Base-by-base conservation (phyloP, 2,113 vertebrate species). In the Corythornis vintsioides region DNA sequence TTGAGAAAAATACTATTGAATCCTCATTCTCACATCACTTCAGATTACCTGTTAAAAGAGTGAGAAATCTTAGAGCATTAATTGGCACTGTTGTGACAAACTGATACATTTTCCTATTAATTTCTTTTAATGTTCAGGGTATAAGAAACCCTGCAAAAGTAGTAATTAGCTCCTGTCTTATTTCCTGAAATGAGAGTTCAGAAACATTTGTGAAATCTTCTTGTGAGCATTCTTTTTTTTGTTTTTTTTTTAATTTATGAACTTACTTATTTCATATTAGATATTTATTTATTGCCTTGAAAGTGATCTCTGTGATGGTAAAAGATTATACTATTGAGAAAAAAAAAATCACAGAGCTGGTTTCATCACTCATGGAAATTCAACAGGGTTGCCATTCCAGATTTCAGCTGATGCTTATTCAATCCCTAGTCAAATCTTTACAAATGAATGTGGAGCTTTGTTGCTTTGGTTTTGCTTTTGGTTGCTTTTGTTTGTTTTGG, bases 61-160 rank as follows among this genome's bases (percentile, higher is more conserved):
- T 73, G 79, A 91, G 63, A 91, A 94, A 88, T 47, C 57, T 86
- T 8, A 78, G 81, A 90, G 86, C 1, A 0, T 86, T 94, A 92
- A 94, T 95, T 96, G 93, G 86, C 94, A 63, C 70, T 80, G 60
- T 86, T 93, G 79, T 95, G 87, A 91, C 69, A 88, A 93, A 93
- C 29, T 67, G 45, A 77, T 86, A 91, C 61, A 66, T 92, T 92
- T 90, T 93, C 73, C 56, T 94, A 60, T 69, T 87, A 79, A 88
- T 94, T 93, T 78, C 64, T 90, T 69, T 69, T 69, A 69, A 91
- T 63, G 60, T 87, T 87, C 90, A 83, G 66, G 69, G 64, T 90
- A 81, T 61, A 48, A 92, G 75, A 79, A 86, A 29, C 33, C 67
- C 63, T 65, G 63, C 53, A 69, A 70, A 79, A 72, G 71, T 84